Evolutionary conservation across 1,140 invertebrate species (phyloP).

Genomic region (Sinella curviseta): DNA sequence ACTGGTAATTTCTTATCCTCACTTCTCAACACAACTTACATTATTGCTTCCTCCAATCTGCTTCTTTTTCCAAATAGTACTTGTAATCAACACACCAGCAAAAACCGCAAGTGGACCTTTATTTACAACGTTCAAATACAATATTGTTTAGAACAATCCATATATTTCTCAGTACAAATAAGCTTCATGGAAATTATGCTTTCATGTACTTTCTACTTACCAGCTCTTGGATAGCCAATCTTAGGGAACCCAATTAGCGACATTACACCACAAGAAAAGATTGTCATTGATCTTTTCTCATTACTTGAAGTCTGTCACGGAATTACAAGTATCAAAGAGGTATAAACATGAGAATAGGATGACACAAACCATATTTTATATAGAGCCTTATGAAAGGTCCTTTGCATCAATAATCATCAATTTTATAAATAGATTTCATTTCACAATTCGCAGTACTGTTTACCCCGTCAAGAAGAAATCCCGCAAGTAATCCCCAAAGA

Average conservation of each 20-base stretch:
- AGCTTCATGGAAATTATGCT: no score
- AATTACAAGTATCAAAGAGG: no score
- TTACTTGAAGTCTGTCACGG: neutral
- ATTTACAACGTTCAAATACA: neutral
- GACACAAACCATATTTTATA: no score
- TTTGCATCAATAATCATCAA: neutral
- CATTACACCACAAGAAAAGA: conserved; percentile 27
- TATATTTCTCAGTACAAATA: neutral
- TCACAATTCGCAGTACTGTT: neutral
- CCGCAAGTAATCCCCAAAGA: conserved; percentile 39
- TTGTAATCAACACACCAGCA: conserved; percentile 32
- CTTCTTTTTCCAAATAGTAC: conserved; percentile 33
- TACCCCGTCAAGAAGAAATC: conserved; percentile 36
- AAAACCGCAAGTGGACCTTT: conserved; percentile 38
- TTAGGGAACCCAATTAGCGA: conserved; percentile 40
- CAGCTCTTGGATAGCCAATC: conserved; percentile 37
- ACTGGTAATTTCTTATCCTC: no score
- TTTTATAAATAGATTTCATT: neutral
- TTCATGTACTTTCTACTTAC: neutral
- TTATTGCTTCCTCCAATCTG: conserved; percentile 39
- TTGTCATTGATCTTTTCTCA: neutral
- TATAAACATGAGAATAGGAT: no score
- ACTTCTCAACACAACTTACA: conserved; percentile 22
- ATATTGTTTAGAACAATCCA: neutral
- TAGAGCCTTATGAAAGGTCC: no score